Evolutionary conservation across 1,140 invertebrate genomes (phyloP), one percentile per base, ranked within the genome.

Genomic region (Odontomachus brunneus): DNA sequence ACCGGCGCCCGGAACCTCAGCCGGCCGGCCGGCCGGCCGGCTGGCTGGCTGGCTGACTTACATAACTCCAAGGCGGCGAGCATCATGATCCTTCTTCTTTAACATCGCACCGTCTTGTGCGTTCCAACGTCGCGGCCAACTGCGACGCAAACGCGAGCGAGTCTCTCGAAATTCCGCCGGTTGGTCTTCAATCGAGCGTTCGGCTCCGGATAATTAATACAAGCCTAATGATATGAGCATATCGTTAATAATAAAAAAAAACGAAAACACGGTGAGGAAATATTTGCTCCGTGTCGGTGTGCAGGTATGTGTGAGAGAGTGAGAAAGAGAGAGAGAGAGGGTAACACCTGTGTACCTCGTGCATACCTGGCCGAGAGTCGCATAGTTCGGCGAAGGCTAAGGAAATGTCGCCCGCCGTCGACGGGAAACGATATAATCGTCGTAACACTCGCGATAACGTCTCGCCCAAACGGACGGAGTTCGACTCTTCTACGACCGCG

Each of bases 391-490:
- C 5, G 0, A 9, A 2, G 19, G 51, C 12, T 29, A 14, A 11
- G 38, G 38, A 44, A 44, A 44, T 44, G 9, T 44, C 38, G 38
- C 38, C n/a, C 29, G 29, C 5, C 2, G 29, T 33, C 29, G 29
- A 33, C 29, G 29, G 29, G 29, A 33, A 33, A 33, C 29, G 29
- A 5, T 7, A 7, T 44, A 44, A 44, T 44, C 38, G 38, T 7
- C 38, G 9, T 11, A 44, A 44, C 38, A 7, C 9, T 44, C 38
- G 38, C 38, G 19, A 76, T 33, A 33, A 53, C 55, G 51, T 22
- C 57, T 86, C 49, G 44, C 67, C 86, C 59, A 83, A 84, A 81
- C 72, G 33, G 74, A 71, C 49, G 14, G n/a, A 17, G n/a, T 81
- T 84, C 63, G 17, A 65, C 9, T 44, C n/a, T n/a, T n/a, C n/a